Evolutionary conservation across 2,888 invertebrate species (phyloP).

Genomic region (Trissolcus brochymenae): DNA sequence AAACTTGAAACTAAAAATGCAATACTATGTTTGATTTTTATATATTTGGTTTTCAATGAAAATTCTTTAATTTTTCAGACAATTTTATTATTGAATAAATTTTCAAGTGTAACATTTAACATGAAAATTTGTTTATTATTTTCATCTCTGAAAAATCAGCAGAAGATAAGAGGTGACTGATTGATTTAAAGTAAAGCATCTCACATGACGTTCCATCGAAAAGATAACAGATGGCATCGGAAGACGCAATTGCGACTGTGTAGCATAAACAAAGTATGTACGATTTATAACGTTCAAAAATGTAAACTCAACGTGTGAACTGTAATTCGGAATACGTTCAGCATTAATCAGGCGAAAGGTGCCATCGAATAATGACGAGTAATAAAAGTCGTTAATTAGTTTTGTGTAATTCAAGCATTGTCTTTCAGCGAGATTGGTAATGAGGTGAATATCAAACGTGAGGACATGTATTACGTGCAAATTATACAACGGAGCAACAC

Average conservation of each 20-base stretch:
- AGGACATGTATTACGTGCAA: conserved; percentile 23
- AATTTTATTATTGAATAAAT: too few relatives aligned
- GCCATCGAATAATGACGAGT: too few relatives aligned
- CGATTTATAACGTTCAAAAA: too few relatives aligned
- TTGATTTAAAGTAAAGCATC: conserved; percentile 7
- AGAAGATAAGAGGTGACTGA: background rate
- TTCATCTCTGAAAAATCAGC: conserved; percentile 9
- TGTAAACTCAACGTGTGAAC: too few relatives aligned
- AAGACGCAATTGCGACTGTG: background rate
- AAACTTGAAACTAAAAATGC: too few relatives aligned
- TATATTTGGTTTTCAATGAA: too few relatives aligned
- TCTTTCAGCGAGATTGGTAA: conserved; percentile 11
- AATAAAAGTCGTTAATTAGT: conserved; percentile 24
- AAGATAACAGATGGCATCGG: conserved; percentile 19
- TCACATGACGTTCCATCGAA: conserved; percentile 1
- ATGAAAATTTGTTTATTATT: too few relatives aligned
- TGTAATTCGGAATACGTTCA: background rate
- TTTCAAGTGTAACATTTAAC: too few relatives aligned
- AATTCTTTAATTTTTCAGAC: too few relatives aligned
- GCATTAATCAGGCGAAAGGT: too few relatives aligned
- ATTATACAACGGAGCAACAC: conserved; percentile 28
- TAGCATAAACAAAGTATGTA: too few relatives aligned
- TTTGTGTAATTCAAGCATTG: conserved; percentile 11
- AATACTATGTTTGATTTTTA: too few relatives aligned
- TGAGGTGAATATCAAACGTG: conserved; percentile 11